Percentiles rank a stretch among this genome's conserved stretches.
Evolutionary conservation across 92 coral and sea anemone genomes (phyloP).

Genomic region (Epizoanthus rinbou): DNA sequence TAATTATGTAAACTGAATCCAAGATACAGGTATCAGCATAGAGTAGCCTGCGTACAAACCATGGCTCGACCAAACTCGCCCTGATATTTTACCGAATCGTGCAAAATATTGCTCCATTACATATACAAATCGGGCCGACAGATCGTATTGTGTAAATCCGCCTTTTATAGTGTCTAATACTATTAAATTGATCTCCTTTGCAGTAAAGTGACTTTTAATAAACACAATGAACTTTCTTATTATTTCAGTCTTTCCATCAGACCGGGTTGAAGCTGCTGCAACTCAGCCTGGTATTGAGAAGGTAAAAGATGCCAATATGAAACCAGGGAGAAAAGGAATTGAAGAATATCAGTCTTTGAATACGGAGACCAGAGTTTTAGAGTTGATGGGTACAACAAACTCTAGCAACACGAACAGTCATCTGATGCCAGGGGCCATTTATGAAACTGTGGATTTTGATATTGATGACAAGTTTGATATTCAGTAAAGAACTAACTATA

Average conservation of each 20-base stretch:
- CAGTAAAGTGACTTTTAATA: neutral
- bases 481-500: neutral
- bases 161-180: neutral
- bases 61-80: too few species aligned
- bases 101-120: too few species aligned
- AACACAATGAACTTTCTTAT: neutral
- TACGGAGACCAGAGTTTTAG: neutral
- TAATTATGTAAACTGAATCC: too few species aligned
- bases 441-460: neutral
- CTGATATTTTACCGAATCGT: too few species aligned
- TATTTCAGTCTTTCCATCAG: neutral
- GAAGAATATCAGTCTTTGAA: slow-evolving; percentile 13
- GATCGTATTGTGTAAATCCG: too few species aligned
- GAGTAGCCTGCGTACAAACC: too few species aligned
- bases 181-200: neutral
- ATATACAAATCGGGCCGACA: too few species aligned
- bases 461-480: neutral
- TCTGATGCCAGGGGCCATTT: neutral
- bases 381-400: neutral
- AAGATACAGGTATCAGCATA: too few species aligned
- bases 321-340: neutral
- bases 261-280: neutral
- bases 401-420: neutral
- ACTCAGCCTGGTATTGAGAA: neutral
- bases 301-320: neutral